Evolutionary conservation across 2,888 invertebrate species (phyloP), one percentile per base, ranked within the genome.

Genomic region (Volucella inflata): DNA sequence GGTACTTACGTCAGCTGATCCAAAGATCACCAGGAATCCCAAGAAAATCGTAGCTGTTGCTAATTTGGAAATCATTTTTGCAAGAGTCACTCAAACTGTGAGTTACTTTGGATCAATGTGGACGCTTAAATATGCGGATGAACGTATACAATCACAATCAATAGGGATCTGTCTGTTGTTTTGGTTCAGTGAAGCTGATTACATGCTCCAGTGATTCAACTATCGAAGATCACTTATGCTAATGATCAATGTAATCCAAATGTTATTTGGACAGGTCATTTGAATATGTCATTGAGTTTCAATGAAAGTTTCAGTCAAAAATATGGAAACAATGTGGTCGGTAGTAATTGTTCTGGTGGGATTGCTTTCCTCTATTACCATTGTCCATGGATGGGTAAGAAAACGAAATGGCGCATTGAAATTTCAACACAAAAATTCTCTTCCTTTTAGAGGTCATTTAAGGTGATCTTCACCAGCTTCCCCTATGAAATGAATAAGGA

Each of bases 381-480:
- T 55, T 16, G 87, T 81, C 36, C 78, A 77, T 53, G 90, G 87
- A 16, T 90, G 91, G 91, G 91, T 91, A 81, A 90, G 90, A 84
- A 55, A 71, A 57, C 68, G 51, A 17, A 2, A 38, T 10, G 12
- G 42, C 72, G 46, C 67, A 46, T 65, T 40, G 42, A 46, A 65
- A 21, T 64, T 59, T 71, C 42, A 59, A 30, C 60, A 57, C 60
- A 48, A 21, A 70, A 81, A 44, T 55, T 21, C 3, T 21, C 3
- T 21, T 76, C 14, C 1, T 81, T 76, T 53, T 59, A 91, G 91
- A 89, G 90, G 17, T 89, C 90, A 2, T 91, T 91, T 51, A 89
- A 90, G 70, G 87, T 91, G 16, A 75, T 90, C n/a, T 88, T 90
- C 9, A 89, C 88, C 6, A 77, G 87, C 17, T 87, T 90, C 16